Conservation (phyloP, 2,888 invertebrate genomes). For the Tenthredo amoena region DNA sequence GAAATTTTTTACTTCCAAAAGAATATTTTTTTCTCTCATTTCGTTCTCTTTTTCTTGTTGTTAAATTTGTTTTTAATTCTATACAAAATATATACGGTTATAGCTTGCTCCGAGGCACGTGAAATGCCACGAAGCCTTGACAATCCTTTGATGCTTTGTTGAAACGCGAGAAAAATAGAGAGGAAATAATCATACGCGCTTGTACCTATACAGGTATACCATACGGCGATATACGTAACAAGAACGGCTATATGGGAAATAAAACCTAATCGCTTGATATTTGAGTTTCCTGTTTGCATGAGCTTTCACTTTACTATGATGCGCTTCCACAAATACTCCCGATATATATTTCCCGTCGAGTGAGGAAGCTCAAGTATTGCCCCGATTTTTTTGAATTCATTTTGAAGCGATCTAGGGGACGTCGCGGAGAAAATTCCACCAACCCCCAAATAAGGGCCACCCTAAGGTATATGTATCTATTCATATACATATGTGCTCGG, state of each 20-base stretch:
- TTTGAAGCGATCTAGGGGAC: too few relatives aligned
- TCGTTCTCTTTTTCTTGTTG: background rate
- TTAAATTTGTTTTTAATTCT: background rate
- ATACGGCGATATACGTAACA: too few relatives aligned
- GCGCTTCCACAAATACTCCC: too few relatives aligned
- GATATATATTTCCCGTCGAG: too few relatives aligned
- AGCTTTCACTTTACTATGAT: too few relatives aligned
- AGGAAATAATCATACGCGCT: background rate
- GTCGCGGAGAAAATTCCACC: too few relatives aligned
- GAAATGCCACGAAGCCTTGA: background rate
- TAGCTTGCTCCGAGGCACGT: background rate
- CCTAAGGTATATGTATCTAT: background rate
- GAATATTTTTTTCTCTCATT: background rate
- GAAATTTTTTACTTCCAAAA: background rate
- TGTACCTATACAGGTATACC: background rate
- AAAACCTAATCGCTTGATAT: too few relatives aligned
- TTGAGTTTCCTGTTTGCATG: too few relatives aligned
- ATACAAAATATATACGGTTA: background rate
- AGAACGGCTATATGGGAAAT: too few relatives aligned
- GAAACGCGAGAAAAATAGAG: background rate
- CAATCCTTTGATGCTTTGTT: conserved; percentile 39
- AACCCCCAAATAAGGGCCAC: too few relatives aligned
- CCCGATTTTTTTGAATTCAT: too few relatives aligned
- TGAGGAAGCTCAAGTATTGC: too few relatives aligned
- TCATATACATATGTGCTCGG: background rate